Evolutionary conservation across 1,140 invertebrate species (phyloP), one percentile per base, ranked within the genome.

Genomic region (Drosophila tsacasi): DNA sequence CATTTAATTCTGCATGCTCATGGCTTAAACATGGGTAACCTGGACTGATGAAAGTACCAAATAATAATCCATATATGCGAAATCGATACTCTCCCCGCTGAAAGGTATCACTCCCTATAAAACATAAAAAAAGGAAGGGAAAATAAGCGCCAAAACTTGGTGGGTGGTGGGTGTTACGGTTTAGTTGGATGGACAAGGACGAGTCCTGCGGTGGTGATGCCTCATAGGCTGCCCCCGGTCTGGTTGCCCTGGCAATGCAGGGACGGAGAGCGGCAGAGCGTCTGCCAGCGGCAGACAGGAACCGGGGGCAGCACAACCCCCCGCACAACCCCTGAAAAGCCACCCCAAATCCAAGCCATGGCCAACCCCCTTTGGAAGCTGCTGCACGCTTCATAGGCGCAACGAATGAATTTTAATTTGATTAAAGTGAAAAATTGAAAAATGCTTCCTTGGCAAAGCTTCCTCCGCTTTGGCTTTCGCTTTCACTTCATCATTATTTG

Each of bases 371-470:
- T 60, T 80, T 44, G 23, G 9, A 49, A 49, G 47, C 47, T n/a
- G 21, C 44, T 47, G 72, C 77, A 87, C 84, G 89, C 87, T 87
- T 91, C 89, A 87, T 84, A 91, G 84, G 89, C 89, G 89, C 75
- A 79, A 78, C 89, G 89, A 91, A 91, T 91, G 89, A 91, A 91
- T 91, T 91, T 89, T 91, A 91, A 91, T 91, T 91, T 91, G 84
- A 91, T 91, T 91, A 91, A 91, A 91, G 83, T 87, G 83, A 84
- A 91, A 91, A 91, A 91, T 91, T 84, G 83, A 81, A 89, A 89
- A 84, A 80, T 77, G 47, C 59, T 35, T 59, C 27, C 58, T 61
- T 25, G 57, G 50, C 68, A 46, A 79, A 79, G 69, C 83, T 76
- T 74, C 27, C 52, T 12, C 12, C 32, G 39, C 35, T 46, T 12